Evolutionary conservation across 2,797 vertebrate genomes (phyloP).

Genomic region (Eremophila alpestris): DNA sequence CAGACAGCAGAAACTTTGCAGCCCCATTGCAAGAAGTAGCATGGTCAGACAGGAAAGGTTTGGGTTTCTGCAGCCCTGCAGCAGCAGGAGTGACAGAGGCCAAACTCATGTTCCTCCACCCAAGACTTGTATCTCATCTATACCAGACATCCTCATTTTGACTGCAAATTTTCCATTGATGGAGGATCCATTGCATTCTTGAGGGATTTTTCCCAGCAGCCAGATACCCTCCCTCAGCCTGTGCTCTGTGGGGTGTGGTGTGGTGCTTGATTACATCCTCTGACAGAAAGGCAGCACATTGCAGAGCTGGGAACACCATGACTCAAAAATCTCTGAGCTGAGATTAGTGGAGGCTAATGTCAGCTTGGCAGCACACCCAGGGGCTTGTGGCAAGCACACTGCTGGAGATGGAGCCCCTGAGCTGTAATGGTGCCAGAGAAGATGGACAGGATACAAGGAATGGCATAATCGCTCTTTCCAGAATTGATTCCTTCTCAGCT

Average conservation of each 20-base stretch:
- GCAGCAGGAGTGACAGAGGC: neutral
- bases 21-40: neutral
- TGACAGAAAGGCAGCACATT: neutral
- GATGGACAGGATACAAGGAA: neutral
- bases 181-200: neutral
- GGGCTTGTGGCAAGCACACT: neutral
- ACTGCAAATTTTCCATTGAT: neutral
- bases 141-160: neutral
- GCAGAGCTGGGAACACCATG: neutral
- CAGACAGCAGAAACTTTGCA: neutral
- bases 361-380: slow-evolving; percentile 6
- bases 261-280: neutral
- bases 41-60: neutral
- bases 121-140: neutral
- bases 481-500: slow-evolving; percentile 13
- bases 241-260: neutral
- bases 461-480: neutral
- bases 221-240: neutral
- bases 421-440: neutral
- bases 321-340: slow-evolving; percentile 22
- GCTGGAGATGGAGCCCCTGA: neutral
- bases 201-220: neutral
- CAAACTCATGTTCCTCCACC: neutral
- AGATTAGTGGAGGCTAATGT: slow-evolving; percentile 6
- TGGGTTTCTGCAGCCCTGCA: neutral